Percentiles rank a stretch among this genome's conserved stretches.
These are phyloP conservation scores for Aphidius gifuensis DNA, from an alignment of 1,140 invertebrate species.

Conservation along the genomic window DNA sequence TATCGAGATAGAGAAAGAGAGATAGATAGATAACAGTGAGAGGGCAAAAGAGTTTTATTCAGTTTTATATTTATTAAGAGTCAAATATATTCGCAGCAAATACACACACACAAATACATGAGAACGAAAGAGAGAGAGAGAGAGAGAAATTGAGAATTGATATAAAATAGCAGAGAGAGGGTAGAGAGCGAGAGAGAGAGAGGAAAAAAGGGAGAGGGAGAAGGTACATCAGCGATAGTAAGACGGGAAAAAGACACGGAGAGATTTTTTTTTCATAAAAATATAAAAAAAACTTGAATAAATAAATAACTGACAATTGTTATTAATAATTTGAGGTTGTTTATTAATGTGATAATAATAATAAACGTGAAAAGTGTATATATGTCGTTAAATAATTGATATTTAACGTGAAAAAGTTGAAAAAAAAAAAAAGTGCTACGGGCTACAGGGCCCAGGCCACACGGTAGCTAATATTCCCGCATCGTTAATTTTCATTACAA, in stretches of 20 bases:
- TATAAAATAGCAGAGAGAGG: slow-evolving; percentile 20
- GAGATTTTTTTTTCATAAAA: not conserved
- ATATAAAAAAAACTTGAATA: not conserved
- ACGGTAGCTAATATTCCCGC: not conserved
- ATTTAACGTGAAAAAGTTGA: not conserved
- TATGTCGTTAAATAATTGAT: not conserved
- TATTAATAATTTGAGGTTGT: too few relatives aligned
- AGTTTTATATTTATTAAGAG: too few relatives aligned
- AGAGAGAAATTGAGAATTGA: slow-evolving; percentile 26
- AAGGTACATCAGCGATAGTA: not conserved
- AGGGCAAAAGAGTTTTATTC: too few relatives aligned
- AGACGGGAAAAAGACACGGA: not conserved
- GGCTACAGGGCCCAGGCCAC: slow-evolving; percentile 12
- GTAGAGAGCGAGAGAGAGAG: slow-evolving; percentile 10
- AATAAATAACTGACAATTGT: not conserved
- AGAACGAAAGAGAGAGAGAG: slow-evolving; percentile 12
- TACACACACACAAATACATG: too few relatives aligned
- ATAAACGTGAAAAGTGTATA: slow-evolving; percentile 3
- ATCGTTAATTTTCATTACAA: too few relatives aligned
- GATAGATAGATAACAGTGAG: not conserved
- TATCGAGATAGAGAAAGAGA: slow-evolving; percentile 2
- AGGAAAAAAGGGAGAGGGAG: slow-evolving; percentile 7
- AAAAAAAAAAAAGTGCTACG: not conserved
- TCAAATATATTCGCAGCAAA: too few relatives aligned
- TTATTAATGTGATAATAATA: too few relatives aligned